phyloP scores from a whole-genome alignment of 2,113 vertebrate genomes.

The Sakesphorus luctuosus region DNA sequence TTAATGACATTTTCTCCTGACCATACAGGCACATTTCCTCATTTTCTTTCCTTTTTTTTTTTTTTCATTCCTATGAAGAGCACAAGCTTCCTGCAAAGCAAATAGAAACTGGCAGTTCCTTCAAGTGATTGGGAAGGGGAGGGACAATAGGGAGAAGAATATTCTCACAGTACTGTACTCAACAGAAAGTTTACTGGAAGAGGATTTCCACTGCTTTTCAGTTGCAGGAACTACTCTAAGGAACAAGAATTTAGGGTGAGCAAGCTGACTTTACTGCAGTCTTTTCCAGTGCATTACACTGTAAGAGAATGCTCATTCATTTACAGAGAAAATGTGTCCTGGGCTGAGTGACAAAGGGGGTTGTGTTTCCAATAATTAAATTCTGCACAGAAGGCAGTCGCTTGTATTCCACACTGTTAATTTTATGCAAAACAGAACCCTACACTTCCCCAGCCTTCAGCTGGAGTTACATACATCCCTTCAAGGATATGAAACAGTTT shows the following conservation, averaged over 20 bases:
- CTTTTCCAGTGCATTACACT: constrained; percentile 7
- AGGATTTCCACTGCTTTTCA: not conserved
- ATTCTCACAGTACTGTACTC: not conserved
- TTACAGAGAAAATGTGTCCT: not conserved
- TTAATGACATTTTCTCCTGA: not conserved
- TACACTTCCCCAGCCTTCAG: not conserved
- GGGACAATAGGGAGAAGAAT: not conserved
- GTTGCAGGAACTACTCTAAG: constrained; percentile 30
- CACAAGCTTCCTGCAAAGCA: not conserved
- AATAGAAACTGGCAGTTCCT: not conserved
- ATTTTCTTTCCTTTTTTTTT: not conserved
- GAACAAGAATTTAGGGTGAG: not conserved
- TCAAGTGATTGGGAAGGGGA: not conserved
- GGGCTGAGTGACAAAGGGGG: constrained; percentile 5
- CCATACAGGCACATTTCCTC: not conserved
- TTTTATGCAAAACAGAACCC: constrained; percentile 20
- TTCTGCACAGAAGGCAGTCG: constrained; percentile 8
- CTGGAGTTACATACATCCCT: not conserved
- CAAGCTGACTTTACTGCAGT: constrained; percentile 10
- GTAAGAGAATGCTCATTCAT: not conserved
- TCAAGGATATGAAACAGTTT: not conserved
- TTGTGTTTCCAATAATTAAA: constrained; percentile 24
- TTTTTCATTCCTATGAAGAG: not conserved
- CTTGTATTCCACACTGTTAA: not conserved
- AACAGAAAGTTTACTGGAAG: constrained; percentile 34